Conservation (phyloP, 2,113 vertebrate species). For the Eretmochelys imbricata region DNA sequence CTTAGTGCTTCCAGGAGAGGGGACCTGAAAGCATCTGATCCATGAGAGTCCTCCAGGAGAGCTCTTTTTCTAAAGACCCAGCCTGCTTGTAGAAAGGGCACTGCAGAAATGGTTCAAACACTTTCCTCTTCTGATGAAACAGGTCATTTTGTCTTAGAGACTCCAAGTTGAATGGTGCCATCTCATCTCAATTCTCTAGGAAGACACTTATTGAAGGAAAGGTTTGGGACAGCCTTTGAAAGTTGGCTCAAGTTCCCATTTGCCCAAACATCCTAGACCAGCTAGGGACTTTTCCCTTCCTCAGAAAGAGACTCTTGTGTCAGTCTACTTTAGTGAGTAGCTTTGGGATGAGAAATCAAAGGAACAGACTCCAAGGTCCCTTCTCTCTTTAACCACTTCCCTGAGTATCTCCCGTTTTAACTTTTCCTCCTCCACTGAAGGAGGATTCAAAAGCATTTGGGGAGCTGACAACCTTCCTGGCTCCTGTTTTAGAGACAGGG, state of each 20-base stretch:
- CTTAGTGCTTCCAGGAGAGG: background rate
- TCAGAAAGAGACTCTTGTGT: background rate
- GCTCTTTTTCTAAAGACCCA: background rate
- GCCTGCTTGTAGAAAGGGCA: background rate
- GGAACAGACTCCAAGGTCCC: background rate
- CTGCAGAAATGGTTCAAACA: background rate
- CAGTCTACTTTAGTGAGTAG: background rate
- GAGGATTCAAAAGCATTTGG: background rate
- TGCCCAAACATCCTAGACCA: background rate
- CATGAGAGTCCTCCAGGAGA: background rate
- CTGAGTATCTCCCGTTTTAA: background rate
- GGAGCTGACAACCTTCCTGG: background rate
- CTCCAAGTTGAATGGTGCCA: background rate
- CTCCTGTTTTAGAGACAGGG: background rate
- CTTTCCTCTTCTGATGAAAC: background rate
- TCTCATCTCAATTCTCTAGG: background rate
- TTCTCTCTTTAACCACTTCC: accelerated
- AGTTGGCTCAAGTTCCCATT: background rate
- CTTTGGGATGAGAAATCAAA: background rate
- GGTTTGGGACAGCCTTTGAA: background rate
- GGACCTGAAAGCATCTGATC: background rate
- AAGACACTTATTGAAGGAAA: background rate
- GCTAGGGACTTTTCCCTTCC: background rate
- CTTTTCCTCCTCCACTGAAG: background rate
- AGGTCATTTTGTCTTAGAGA: background rate